These are phyloP conservation scores for Jacana jacana DNA, from an alignment of 2,113 vertebrate species.

Conservation along the genomic window DNA sequence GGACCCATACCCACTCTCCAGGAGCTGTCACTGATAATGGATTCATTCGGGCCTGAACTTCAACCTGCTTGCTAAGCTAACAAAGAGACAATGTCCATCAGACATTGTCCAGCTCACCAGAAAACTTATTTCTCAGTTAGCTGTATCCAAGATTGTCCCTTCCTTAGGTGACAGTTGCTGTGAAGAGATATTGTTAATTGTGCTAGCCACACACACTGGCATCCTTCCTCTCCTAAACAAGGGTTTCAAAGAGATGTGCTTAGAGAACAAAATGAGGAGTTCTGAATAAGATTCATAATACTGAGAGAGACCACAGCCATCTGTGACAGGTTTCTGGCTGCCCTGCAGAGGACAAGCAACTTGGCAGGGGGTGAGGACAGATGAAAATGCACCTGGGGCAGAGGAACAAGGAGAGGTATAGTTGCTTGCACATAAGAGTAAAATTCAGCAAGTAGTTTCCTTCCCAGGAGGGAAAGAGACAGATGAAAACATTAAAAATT, in stretches of 20 bases:
- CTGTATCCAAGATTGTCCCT: background rate
- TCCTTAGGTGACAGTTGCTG: background rate
- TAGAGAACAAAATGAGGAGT: background rate
- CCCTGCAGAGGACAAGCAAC: background rate
- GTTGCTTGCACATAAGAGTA: background rate
- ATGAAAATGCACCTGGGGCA: background rate
- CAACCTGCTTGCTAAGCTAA: background rate
- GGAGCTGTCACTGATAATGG: background rate
- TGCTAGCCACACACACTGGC: background rate
- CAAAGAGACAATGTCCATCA: background rate
- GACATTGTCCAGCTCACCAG: background rate
- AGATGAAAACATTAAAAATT: background rate
- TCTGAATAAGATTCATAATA: background rate
- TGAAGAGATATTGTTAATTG: background rate
- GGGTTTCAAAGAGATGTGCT: background rate
- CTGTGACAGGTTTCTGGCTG: background rate
- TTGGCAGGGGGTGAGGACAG: rapidly evolving
- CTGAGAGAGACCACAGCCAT: background rate
- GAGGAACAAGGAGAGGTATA: background rate
- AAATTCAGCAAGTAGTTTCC: background rate
- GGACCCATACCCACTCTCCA: background rate
- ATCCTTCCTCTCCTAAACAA: background rate
- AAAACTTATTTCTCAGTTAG: background rate
- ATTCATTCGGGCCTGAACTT: background rate
- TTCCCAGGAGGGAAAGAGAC: background rate